Base-by-base conservation (phyloP, 2,888 invertebrate genomes). In the Mesorhabditis sp. region DNA sequence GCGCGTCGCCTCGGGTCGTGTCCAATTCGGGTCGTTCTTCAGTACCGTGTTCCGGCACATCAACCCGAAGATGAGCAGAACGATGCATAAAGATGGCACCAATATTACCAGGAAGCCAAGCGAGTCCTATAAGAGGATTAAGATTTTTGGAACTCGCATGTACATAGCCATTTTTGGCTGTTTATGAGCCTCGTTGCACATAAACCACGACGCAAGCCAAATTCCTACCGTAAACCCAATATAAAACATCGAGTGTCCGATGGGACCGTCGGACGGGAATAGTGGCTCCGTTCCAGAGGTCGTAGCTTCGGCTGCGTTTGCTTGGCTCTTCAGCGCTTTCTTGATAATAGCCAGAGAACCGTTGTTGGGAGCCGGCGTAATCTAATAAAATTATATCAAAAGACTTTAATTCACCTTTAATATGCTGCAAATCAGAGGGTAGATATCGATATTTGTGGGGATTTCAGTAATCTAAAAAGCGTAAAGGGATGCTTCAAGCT, bases 371-470 rank as follows among this genome's bases (percentile, higher is more conserved):
- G 87, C 86, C 0, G 89, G 87, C 4, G 86, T 79, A 28, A 91
- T 80, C 58, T 50, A n/a, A 13, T 13, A 50, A 50, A 13, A 50
- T 50, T 50, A 13, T 50, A 13, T n/a, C n/a, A 10, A 50, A 50
- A 50, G n/a, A 50, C 58, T 2, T 10, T 50, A 50, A 10, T 50
- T 10, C n/a, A 50, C 58, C 45, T 89, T 87, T 4, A 91, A 86
- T 64, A 91, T 87, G 74, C 89, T 86, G 79, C 90, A 90, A 80
- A 91, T 89, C 41, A 92, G 85, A 45, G 90, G 89, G 82, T 90
- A 91, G 64, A 92, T 85, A 86, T 92, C 91, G 15, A 91, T 89
- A 66, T 89, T 90, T 69, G 89, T 86, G 75, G 91, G 90, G 0
- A 90, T 89, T 4, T 88, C 76, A 13, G 81, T 74, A 7, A 84